phyloP scores from a whole-genome alignment of 1,140 invertebrate species.

The Chrysopa pallens region DNA sequence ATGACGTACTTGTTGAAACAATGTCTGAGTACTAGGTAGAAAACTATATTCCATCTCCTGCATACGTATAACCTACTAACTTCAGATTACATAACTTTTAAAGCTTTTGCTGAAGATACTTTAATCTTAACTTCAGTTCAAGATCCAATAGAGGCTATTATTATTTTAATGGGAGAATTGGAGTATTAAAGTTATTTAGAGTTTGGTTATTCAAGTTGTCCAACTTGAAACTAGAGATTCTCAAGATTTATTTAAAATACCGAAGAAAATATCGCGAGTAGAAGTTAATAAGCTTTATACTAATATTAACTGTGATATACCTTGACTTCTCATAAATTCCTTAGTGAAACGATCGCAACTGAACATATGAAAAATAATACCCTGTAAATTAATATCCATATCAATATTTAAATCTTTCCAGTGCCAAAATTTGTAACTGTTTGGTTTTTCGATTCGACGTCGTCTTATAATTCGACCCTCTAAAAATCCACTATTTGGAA shows the following conservation, averaged over 20 bases:
- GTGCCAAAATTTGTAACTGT: conserved; percentile 40
- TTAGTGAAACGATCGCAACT: conserved; percentile 65
- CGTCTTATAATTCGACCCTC: conserved; percentile 62
- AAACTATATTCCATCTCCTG: too few species aligned
- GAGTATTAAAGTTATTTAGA: too few species aligned
- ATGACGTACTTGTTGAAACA: too few species aligned
- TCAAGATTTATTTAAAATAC: too few species aligned
- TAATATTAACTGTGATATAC: conserved; percentile 45
- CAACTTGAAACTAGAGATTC: conserved; percentile 47
- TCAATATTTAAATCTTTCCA: conserved; percentile 79
- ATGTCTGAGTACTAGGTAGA: too few species aligned
- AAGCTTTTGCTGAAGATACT: too few species aligned
- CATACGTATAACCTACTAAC: too few species aligned
- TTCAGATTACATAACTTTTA: too few species aligned
- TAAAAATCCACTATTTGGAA: conserved; percentile 49
- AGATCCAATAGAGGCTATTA: conserved; percentile 26
- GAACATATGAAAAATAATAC: conserved; percentile 56
- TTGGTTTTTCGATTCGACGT: conserved; percentile 52
- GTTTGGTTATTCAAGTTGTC: too few species aligned
- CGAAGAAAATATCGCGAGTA: too few species aligned
- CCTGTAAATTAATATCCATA: conserved; percentile 58
- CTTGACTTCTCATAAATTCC: conserved; percentile 67
- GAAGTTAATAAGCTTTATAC: conserved; percentile 43
- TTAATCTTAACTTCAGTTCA: too few species aligned
- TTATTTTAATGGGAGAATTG: conserved; percentile 6